Evolutionary conservation across 1,140 invertebrate genomes (phyloP).

Genomic region (Neelides sp.): DNA sequence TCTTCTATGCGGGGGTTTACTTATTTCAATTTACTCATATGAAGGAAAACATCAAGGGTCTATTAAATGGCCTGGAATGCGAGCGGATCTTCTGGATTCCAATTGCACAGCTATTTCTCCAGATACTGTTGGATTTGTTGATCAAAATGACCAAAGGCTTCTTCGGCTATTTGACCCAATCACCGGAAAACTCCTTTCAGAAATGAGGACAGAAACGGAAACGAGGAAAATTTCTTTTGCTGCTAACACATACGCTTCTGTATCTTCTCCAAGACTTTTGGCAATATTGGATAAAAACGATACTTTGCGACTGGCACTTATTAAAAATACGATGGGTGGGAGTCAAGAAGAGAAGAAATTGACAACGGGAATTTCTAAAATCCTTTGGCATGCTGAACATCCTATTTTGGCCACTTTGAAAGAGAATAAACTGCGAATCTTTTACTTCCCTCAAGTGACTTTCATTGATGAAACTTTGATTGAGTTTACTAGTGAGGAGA

Average conservation of each 20-base stretch:
- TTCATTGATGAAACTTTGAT: conserved; percentile 62
- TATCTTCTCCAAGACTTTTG: conserved; percentile 54
- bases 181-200: conserved; percentile 52
- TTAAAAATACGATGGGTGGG: conserved; percentile 18
- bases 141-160: conserved; percentile 49
- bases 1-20: conserved; percentile 62
- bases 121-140: conserved; percentile 68
- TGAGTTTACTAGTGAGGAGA: conserved; percentile 48
- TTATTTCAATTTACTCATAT: conserved; percentile 70
- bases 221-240: conserved; percentile 20
- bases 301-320: conserved; percentile 59
- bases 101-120: conserved; percentile 59
- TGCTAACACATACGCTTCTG: conserved; percentile 21
- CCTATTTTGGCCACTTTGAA: conserved; percentile 74
- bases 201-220: conserved; percentile 33
- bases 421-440: conserved; percentile 67
- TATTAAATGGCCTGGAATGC: conserved; percentile 65
- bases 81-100: conserved; percentile 49
- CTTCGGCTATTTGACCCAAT: conserved; percentile 72
- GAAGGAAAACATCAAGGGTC: conserved; percentile 66
- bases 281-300: conserved; percentile 69
- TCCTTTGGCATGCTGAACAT: conserved; percentile 66
- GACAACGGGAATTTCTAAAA: conserved; percentile 56
- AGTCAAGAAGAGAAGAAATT: conserved; percentile 14
- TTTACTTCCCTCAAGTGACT: conserved; percentile 65